Conservation (phyloP, 2,113 vertebrate species). For the Laticauda colubrina region DNA sequence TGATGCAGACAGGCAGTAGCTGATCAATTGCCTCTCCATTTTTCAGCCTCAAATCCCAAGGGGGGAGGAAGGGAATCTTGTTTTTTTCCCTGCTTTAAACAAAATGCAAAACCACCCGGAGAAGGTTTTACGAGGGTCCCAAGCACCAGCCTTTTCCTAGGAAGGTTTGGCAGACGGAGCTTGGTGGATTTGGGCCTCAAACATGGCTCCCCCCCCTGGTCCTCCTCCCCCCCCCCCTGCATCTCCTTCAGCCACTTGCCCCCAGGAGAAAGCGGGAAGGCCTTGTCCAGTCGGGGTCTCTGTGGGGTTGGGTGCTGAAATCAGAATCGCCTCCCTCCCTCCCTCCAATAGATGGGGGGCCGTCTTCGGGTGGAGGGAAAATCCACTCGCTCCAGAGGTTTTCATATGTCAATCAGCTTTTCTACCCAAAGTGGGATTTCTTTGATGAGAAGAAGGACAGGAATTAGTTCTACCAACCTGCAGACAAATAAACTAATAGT, state of each 20-base stretch:
- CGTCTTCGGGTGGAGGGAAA: not conserved
- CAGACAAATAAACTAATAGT: too few species aligned
- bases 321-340: not conserved
- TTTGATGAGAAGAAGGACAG: not conserved
- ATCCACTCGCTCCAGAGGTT: not conserved
- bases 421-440: not conserved
- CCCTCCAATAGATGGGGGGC: not conserved
- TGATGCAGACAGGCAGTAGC: constrained; percentile 14
- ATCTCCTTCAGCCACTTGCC: not conserved
- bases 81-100: not conserved
- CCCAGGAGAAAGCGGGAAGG: not conserved
- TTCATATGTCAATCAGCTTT: not conserved
- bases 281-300: not conserved
- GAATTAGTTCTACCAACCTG: not conserved
- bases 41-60: constrained; percentile 22
- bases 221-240: too few species aligned
- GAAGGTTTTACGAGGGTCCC: not conserved
- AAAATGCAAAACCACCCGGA: constrained; percentile 3
- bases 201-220: not conserved
- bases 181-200: not conserved
- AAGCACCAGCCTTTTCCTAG: constrained; percentile 4
- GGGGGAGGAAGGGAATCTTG: not conserved
- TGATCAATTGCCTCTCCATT: constrained; percentile 35
- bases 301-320: not conserved
- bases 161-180: not conserved